phyloP scores from a whole-genome alignment of 2,888 invertebrate species.

The Eupithecia subumbrata region DNA sequence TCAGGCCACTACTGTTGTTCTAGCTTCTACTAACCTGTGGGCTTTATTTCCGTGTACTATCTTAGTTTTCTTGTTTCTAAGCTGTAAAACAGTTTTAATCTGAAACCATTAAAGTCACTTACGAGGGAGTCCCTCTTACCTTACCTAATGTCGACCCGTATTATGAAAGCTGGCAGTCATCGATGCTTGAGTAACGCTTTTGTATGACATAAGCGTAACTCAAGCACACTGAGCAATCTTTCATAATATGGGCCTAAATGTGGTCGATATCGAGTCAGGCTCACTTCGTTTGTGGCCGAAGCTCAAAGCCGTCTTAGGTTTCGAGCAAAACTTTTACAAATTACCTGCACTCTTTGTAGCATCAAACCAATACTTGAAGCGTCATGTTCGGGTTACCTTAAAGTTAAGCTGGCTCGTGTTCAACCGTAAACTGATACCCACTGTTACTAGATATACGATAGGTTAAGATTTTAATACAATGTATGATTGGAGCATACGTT shows the following conservation, averaged over 20 bases:
- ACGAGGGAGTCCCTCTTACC: neutral
- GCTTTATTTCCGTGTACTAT: neutral
- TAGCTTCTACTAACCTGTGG: neutral
- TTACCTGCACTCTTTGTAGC: neutral
- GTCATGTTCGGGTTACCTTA: too few species aligned
- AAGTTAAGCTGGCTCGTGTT: too few species aligned
- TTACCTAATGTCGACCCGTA: neutral
- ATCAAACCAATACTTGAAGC: neutral
- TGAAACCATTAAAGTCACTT: neutral
- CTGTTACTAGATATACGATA: neutral
- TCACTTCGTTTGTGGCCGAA: conserved; percentile 1
- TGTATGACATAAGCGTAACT: neutral
- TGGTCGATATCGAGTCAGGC: neutral
- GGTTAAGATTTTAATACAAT: neutral
- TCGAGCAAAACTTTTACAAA: neutral
- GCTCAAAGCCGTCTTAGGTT: neutral
- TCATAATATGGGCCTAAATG: neutral
- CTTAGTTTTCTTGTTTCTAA: neutral
- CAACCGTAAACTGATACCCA: neutral
- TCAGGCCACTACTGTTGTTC: neutral
- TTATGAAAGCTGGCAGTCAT: neutral
- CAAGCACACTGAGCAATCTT: neutral
- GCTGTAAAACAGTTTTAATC: neutral
- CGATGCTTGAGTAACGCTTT: neutral
- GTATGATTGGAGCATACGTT: conserved; percentile 7